Conservation (phyloP, 2,888 invertebrate species). For the Lepidochitona cinerea region DNA sequence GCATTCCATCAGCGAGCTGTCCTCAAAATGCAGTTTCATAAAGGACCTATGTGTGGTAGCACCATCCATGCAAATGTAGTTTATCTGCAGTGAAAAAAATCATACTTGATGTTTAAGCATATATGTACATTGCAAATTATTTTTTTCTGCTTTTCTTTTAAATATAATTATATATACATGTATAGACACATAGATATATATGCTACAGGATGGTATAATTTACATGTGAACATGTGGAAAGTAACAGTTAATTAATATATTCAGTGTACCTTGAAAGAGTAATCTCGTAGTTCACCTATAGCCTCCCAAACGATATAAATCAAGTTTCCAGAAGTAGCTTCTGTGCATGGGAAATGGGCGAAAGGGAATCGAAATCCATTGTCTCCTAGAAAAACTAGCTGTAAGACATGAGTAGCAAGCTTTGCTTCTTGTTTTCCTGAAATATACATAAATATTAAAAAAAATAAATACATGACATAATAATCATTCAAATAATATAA, state of each 20-base stretch:
- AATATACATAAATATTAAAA: too few relatives aligned
- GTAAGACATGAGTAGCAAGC: neutral
- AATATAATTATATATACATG: too few relatives aligned
- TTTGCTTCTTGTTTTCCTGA: neutral
- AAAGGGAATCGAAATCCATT: neutral
- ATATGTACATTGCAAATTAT: too few relatives aligned
- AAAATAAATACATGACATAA: too few relatives aligned
- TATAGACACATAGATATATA: too few relatives aligned
- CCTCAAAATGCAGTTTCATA: neutral
- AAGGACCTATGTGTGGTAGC: neutral
- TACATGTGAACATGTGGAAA: too few relatives aligned
- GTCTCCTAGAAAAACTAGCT: neutral
- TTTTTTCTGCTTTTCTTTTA: too few relatives aligned
- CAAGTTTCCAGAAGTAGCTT: slow-evolving; percentile 16
- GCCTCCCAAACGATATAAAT: slow-evolving; percentile 21
- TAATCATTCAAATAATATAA: too few relatives aligned
- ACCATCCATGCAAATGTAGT: neutral
- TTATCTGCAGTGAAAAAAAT: neutral
- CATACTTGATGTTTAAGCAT: too few relatives aligned
- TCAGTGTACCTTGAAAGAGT: neutral
- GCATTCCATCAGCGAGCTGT: neutral
- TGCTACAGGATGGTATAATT: too few relatives aligned
- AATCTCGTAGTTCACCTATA: neutral
- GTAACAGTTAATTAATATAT: too few relatives aligned
- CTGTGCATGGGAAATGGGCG: slow-evolving; percentile 14